Evolutionary conservation across 2,797 vertebrate genomes (phyloP), one percentile per base, ranked within the genome.

Genomic region (Pangasius krempfi): DNA sequence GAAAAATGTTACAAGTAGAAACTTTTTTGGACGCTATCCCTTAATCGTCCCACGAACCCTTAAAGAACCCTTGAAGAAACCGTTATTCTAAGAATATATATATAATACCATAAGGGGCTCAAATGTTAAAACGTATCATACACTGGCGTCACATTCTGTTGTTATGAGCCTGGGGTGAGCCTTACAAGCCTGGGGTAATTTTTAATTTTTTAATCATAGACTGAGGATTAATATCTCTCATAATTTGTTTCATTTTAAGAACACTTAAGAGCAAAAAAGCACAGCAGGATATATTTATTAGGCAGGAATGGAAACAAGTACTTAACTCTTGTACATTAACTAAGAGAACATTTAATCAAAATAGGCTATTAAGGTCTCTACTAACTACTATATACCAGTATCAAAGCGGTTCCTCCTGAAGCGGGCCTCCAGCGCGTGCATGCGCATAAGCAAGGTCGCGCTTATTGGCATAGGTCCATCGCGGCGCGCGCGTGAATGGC

Each of bases 401-500:
- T 25, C 12, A 66, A 84, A 37, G 64, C 66, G 37, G 47, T 22
- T 54, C 18, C 10, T 18, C 18, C 47, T 37, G 16, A 70, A 70
- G 12, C 4, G n/a, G 64, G 83, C 18, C 47, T 85, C 47, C n/a
- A 54, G 66, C 47, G 22, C 33, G 66, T 72, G 66, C 84, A 72
- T 72, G 83, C 64, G 83, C 66, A 72, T 30, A 37, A 33, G 9
- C 83, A 70, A 72, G 64, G 83, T 85, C 66, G 66, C 50, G 52
- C 14, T 47, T 75, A 25, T 56, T 85, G 62, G 72, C 44, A 85
- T 27, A 4, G 66, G 52, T 72, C 66, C 64, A 56, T 56, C 12
- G 18, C 50, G 44, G 54, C 27, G 84, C 52, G 40, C 27, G 60
- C 40, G 66, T 89, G 81, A 89, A 60, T 87, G 89, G 89, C 89